These are phyloP conservation scores for Styela plicata DNA, from an alignment of 23 tunicate species.

Conservation along the genomic window DNA sequence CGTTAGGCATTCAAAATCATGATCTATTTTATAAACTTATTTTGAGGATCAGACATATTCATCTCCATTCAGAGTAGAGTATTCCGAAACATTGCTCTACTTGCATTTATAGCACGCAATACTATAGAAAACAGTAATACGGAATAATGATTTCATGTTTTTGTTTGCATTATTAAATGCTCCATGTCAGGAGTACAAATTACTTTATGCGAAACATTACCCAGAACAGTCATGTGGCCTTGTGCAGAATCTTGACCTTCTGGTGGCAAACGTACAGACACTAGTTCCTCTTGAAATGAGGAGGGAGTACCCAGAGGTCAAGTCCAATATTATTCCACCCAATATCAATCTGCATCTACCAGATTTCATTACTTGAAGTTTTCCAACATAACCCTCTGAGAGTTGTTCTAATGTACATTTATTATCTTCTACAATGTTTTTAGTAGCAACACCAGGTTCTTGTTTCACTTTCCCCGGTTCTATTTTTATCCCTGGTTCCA, in stretches of 20 bases:
- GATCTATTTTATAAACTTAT: too few relatives aligned
- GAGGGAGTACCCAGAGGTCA: conserved; percentile 63
- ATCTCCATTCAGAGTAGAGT: too few relatives aligned
- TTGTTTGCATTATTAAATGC: conserved; percentile 21
- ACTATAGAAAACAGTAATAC: too few relatives aligned
- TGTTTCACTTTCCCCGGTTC: conserved; percentile 3
- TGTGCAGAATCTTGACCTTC: conserved; percentile 40
- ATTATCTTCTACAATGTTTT: not conserved
- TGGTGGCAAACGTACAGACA: conserved; percentile 63
- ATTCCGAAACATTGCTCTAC: too few relatives aligned
- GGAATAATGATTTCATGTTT: not conserved
- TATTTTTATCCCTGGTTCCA: not conserved
- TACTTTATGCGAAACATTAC: conserved; percentile 49
- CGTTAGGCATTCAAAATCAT: too few relatives aligned
- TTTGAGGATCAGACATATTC: too few relatives aligned
- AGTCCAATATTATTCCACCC: conserved; percentile 39
- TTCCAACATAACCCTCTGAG: conserved; percentile 72
- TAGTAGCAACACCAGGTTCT: not conserved
- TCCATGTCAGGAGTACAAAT: conserved; percentile 68
- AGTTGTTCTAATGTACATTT: conserved; percentile 42
- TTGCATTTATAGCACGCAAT: too few relatives aligned
- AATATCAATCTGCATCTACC: conserved; percentile 59
- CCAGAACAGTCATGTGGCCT: conserved; percentile 62
- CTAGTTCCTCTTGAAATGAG: conserved; percentile 73
- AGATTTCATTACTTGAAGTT: conserved; percentile 69